A percentile compares a stretch with the other conserved stretches of the same genome.
These are phyloP conservation scores for Doris montereyensis DNA, from an alignment of 2,888 invertebrate species.

Conservation along the genomic window DNA sequence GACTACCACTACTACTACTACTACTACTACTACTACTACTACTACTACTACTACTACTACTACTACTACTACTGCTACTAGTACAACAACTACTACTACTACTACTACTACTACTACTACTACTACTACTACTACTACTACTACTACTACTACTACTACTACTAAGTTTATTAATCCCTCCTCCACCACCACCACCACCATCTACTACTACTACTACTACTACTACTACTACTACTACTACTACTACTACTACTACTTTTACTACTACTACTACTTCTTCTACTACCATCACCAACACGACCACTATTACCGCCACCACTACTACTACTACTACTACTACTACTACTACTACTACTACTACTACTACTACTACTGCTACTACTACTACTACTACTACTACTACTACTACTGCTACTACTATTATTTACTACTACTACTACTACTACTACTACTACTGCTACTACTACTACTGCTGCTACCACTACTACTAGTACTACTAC, in stretches of 20 bases:
- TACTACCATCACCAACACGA: no score
- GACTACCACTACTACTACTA: no score
- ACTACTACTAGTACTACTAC: no score
- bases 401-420: no score
- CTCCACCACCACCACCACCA: conserved; percentile 5
- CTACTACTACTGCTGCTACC: no score
- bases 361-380: no score
- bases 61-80: not conserved
- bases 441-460: no score
- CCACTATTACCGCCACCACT: no score
- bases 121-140: conserved; percentile 15
- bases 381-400: no score
- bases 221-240: conserved; percentile 26
- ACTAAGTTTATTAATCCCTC: not conserved
- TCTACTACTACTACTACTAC: conserved; percentile 15
- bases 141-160: conserved; percentile 26
- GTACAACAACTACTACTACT: conserved; percentile 20
- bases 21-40: not conserved
- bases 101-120: conserved; percentile 16
- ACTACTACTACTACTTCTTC: not conserved
- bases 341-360: no score
- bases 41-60: not conserved
- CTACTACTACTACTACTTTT: conserved; percentile 5
- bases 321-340: no score
- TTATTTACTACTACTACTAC: no score